phyloP scores from a whole-genome alignment of 2,797 vertebrate genomes.

The Lepilemur septentrionalis region DNA sequence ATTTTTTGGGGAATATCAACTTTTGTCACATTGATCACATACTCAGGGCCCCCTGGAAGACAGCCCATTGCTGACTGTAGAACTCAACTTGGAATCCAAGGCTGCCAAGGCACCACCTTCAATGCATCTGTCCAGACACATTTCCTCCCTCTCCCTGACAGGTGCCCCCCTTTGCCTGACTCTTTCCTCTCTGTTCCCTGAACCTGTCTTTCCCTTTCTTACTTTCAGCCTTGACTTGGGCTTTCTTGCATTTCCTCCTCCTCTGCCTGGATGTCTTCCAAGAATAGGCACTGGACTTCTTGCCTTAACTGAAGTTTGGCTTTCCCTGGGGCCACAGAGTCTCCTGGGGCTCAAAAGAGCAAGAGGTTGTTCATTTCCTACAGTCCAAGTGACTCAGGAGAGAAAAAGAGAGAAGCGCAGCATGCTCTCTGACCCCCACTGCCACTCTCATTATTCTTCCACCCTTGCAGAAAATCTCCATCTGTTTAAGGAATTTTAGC shows the following conservation, averaged over 20 bases:
- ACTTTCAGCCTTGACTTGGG: background rate
- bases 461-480: background rate
- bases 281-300: background rate
- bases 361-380: background rate
- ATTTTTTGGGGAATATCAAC: background rate
- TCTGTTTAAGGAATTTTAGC: background rate
- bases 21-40: background rate
- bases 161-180: background rate
- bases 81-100: background rate
- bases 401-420: rapidly evolving
- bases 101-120: background rate
- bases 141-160: background rate
- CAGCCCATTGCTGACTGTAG: background rate
- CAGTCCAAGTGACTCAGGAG: background rate
- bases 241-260: background rate
- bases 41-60: background rate
- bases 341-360: background rate
- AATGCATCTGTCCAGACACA: rapidly evolving
- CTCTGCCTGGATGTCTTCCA: background rate
- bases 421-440: background rate
- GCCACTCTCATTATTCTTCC: background rate
- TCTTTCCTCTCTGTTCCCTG: background rate
- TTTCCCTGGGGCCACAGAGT: background rate
- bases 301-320: background rate
- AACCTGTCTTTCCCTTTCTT: background rate